Percentiles rank a stretch among this genome's conserved stretches.
Evolutionary conservation across 53 echinoderm and acorn worm genomes (phyloP).

Genomic region (Hippasteria phrygiana): DNA sequence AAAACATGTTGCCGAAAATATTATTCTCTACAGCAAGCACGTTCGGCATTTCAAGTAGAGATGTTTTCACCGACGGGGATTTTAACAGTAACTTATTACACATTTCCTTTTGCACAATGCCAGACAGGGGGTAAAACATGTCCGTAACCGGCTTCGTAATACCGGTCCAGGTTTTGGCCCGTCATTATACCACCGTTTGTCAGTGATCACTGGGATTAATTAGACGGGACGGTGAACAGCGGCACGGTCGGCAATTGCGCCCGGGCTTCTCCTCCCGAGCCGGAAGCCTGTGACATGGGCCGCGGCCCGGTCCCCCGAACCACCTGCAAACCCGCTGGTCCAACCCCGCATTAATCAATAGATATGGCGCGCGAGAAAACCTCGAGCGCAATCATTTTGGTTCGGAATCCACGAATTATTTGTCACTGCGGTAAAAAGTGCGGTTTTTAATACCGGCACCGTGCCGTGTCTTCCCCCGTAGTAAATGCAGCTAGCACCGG

Average conservation of each 20-base stretch:
- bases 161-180: neutral
- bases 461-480: neutral
- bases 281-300: slow-evolving; percentile 46
- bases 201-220: slow-evolving; percentile 65
- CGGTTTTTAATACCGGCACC: neutral
- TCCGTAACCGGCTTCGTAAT: neutral
- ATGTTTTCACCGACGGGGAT: neutral
- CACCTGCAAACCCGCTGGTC: slow-evolving; percentile 52
- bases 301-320: slow-evolving; percentile 42
- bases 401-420: slow-evolving; percentile 16
- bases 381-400: slow-evolving; percentile 13
- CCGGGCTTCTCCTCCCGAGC: slow-evolving; percentile 17
- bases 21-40: neutral
- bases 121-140: neutral
- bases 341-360: slow-evolving; percentile 55
- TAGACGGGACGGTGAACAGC: slow-evolving; percentile 35
- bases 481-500: neutral
- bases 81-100: slow-evolving; percentile 33
- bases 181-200: slow-evolving; percentile 53
- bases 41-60: slow-evolving; percentile 4
- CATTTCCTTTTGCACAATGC: slow-evolving; percentile 32
- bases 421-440: neutral
- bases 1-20: neutral
- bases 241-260: slow-evolving; percentile 2
- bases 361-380: neutral